Base-by-base conservation (phyloP, 2,888 invertebrate genomes). In the Abscondita cerata region DNA sequence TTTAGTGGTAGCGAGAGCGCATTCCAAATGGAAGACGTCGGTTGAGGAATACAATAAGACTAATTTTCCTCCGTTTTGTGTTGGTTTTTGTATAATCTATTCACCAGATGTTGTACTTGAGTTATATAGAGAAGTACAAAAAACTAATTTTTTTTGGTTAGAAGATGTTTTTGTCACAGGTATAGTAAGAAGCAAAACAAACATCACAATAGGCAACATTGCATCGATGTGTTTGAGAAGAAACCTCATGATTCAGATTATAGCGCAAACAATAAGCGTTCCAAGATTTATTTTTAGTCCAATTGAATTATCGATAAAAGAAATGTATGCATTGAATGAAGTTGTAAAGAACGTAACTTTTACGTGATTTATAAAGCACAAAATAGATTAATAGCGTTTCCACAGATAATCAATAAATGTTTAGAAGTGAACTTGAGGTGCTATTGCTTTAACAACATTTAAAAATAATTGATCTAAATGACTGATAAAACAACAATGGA, bases 1-100 rank as follows among this genome's bases (percentile, higher is more conserved):
- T 57, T 82, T 85, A 0, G 72, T 74, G 15, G 88, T 86, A 0
- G 86, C 86, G 69, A 83, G 92, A 60, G 83, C 84, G 5, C 82
- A 87, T 46, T 90, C 90, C 0, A 93, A 93, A 78, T 93, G 93
- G 93, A 85, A 86, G 52, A 91, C 92, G 6, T 85, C 89, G 2
- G 83, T 84, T 9, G 81, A 80, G 0, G 92, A 92, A 75, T 93
- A 88, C 77, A 78, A 85, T 0, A 80, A 79, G 0, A 79, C 80
- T 46, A 84, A 81, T 71, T 93, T 91, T 81, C 93, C 93, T 31
- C 81, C 85, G 1, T 92, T 92, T 75, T 93, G 93, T 79, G 85
- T 88, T 18, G 93, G 93, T 5, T 86, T 85, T 83, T 83, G 83
- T 5, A 81, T 87, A 54, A 75, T 87, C 9, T 86, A 87, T 70